Evolutionary conservation across 2,888 invertebrate genomes (phyloP).

Genomic region (Anarsia innoxiella): DNA sequence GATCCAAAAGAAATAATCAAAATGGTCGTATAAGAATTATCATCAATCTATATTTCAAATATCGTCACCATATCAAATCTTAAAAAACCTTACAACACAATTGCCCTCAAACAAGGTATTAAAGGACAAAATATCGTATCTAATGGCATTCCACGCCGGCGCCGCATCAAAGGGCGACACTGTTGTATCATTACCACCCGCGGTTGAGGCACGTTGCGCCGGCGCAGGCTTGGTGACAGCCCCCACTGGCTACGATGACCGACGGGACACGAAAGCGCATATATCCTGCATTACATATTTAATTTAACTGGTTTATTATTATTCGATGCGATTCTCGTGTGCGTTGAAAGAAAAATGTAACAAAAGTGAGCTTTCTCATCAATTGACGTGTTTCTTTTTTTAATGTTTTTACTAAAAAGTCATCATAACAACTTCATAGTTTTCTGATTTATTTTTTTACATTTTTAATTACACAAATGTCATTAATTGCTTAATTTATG

Average conservation of each 20-base stretch:
- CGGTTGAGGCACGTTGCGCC: conserved; percentile 1
- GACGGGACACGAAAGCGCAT: conserved; percentile 6
- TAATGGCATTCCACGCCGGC: conserved; percentile 16
- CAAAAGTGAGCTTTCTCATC: no score
- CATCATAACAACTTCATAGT: no score
- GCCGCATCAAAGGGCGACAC: conserved; percentile 15
- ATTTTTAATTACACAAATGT: no score
- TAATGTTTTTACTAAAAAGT: no score
- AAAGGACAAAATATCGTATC: conserved; percentile 10
- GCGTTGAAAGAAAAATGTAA: no score
- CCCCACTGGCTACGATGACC: conserved; percentile 11
- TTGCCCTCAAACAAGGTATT: conserved; percentile 4
- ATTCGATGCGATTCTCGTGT: no score
- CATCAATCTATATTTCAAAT: background rate
- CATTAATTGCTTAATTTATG: no score
- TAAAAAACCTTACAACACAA: conserved; percentile 3
- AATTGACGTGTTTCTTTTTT: no score
- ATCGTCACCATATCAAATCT: background rate
- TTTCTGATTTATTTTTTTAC: no score
- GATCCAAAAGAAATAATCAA: background rate
- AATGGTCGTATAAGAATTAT: background rate
- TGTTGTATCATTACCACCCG: conserved; percentile 12
- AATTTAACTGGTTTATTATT: no score
- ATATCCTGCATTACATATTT: conserved; percentile 6
- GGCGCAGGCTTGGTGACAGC: conserved; percentile 19